A percentile compares a stretch with the other conserved stretches of the same genome.
These are phyloP conservation scores for Mormyrus proboscirostris DNA, from an alignment of 2,797 vertebrate genomes.

Conservation along the genomic window DNA sequence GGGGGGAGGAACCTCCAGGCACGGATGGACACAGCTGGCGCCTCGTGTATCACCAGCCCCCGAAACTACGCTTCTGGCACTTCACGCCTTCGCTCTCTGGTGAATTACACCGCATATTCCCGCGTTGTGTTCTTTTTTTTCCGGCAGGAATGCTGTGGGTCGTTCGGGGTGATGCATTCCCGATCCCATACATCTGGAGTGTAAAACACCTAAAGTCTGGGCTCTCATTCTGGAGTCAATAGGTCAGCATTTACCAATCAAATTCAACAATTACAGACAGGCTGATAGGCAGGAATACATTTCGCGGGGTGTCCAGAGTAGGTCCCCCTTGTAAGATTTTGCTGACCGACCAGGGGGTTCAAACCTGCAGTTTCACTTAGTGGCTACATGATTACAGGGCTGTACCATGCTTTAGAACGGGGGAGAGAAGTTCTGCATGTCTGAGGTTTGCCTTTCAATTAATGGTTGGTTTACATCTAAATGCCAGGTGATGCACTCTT, in stretches of 20 bases:
- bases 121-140: neutral
- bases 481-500: conserved; percentile 5
- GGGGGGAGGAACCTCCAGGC: neutral
- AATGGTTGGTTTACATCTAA: neutral
- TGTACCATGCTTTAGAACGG: neutral
- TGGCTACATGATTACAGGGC: neutral
- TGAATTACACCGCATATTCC: neutral
- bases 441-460: neutral
- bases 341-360: neutral
- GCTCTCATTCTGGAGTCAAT: neutral
- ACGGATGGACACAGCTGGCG: neutral
- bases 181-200: neutral
- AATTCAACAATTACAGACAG: neutral
- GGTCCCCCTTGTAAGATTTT: neutral
- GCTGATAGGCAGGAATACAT: neutral
- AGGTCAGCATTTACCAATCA: neutral
- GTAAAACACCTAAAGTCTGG: neutral
- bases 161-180: neutral
- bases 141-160: neutral
- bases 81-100: neutral
- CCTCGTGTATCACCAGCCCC: neutral
- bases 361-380: neutral
- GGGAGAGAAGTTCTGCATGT: neutral
- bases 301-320: neutral
- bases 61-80: neutral